These are phyloP conservation scores for Arctia plantaginis DNA, from an alignment of 2,888 invertebrate species.

Conservation along the genomic window DNA sequence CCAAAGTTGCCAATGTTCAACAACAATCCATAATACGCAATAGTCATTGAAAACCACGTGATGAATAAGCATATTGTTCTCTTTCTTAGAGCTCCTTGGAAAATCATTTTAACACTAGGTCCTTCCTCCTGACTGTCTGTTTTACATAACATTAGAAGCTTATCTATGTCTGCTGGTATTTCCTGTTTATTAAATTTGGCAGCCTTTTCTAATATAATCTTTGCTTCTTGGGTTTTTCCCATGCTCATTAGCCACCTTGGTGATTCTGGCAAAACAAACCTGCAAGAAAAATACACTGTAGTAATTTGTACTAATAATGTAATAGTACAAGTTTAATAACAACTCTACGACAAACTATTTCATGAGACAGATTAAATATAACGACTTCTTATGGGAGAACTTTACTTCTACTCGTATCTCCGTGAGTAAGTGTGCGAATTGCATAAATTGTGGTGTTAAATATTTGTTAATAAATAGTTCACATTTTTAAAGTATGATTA, in stretches of 20 bases:
- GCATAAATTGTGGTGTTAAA: not conserved
- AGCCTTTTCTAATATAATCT: constrained; percentile 88
- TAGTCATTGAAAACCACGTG: constrained; percentile 92
- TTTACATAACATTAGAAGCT: constrained; percentile 87
- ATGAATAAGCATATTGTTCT: constrained; percentile 90
- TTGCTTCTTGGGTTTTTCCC: constrained; percentile 90
- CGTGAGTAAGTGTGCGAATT: not conserved
- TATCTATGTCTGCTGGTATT: constrained; percentile 89
- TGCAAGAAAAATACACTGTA: constrained; percentile 63
- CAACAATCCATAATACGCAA: constrained; percentile 92
- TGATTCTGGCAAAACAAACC: constrained; percentile 93
- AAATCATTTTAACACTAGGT: constrained; percentile 88
- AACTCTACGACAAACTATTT: not conserved
- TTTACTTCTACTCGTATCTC: not conserved
- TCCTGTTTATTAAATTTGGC: constrained; percentile 88
- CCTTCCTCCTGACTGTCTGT: constrained; percentile 76
- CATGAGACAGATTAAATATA: not conserved
- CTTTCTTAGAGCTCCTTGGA: constrained; percentile 88
- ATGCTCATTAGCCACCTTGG: constrained; percentile 92
- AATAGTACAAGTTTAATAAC: not conserved
- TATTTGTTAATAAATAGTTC: not conserved
- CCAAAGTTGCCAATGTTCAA: constrained; percentile 91
- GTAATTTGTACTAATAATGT: not conserved
- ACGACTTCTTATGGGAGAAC: not conserved
- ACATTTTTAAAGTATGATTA: too few relatives aligned